Base-by-base conservation (phyloP, 2,113 vertebrate genomes). In the Picathartes gymnocephalus region DNA sequence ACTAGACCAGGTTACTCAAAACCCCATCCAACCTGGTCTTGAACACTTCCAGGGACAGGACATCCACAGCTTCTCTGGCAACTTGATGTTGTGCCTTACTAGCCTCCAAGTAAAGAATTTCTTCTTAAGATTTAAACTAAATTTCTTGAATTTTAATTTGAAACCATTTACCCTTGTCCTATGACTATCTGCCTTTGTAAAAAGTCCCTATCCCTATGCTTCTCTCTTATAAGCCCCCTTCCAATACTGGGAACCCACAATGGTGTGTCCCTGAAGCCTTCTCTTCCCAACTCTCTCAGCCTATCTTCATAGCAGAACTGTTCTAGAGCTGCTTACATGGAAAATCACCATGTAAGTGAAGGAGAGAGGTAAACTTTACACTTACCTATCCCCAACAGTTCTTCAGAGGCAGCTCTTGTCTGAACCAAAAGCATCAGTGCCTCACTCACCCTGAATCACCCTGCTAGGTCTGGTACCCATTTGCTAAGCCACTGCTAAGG, bases 301-400 rank as follows among this genome's bases (percentile, higher is more conserved):
- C 12, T 42, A 8, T 40, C 79, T 33, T 54, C 35, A 69, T 3
- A 48, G 62, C 25, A 69, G 56, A 62, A 35, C 15, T 77, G 12
- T 22, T 45, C 19, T 53, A 45, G 45, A 66, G n/a, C 7, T 45
- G 19, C 23, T 62, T 37, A 16, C 8, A 24, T 54, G 54, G 25
- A 69, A 68, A 47, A 58, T 68, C 62, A 37, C 44, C 28, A 14
- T 37, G 10, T n/a, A 71, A 61, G 30, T 39, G 42, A 42, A 15
- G 9, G 23, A 92, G 39, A 90, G 33, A 58, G 5, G 7, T 33
- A 58, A 81, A 45, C 5, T 27, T 82, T 44, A 33, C 24, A 7
- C 17, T 70, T 54, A 35, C 19, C 5, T 69, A 20, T 23, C 15
- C 9, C 11, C 0, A 22, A 1, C 2, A 39, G 9, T 4, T 74